Conservation (phyloP, 2,888 invertebrate genomes). For the Eudemis profundana region DNA sequence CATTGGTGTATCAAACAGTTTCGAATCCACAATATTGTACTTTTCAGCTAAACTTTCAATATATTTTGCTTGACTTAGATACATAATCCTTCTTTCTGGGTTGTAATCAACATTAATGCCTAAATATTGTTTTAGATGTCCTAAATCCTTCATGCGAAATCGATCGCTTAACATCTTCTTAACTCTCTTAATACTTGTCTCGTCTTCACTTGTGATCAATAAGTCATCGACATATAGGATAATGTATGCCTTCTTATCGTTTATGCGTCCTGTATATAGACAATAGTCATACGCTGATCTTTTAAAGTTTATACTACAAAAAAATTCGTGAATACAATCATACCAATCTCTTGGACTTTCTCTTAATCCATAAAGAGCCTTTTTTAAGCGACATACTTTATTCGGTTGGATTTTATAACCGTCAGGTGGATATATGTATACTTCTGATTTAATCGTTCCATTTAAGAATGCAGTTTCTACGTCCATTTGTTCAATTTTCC, state of each 20-base stretch:
- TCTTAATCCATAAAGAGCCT: slow-evolving; percentile 39
- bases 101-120: too few species aligned
- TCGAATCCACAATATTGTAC: too few species aligned
- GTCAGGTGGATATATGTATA: slow-evolving; percentile 43
- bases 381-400: slow-evolving; percentile 41
- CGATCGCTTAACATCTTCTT: slow-evolving; percentile 20
- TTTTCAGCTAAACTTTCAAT: too few species aligned
- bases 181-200: slow-evolving; percentile 20
- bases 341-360: slow-evolving; percentile 44
- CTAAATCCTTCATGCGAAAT: slow-evolving; percentile 40
- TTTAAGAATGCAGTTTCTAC: too few species aligned
- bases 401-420: slow-evolving; percentile 22
- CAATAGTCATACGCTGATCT: slow-evolving; percentile 32
- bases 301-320: slow-evolving; percentile 7
- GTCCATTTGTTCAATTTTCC: too few species aligned
- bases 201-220: slow-evolving; percentile 17
- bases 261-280: slow-evolving; percentile 23
- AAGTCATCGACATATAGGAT: slow-evolving; percentile 32
- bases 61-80: too few species aligned
- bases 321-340: slow-evolving; percentile 32
- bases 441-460: slow-evolving; percentile 36
- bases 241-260: slow-evolving; percentile 20
- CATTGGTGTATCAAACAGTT: too few species aligned
- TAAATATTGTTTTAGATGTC: slow-evolving; percentile 24
- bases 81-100: too few species aligned